These are phyloP conservation scores for Eucidaris tribuloides DNA, from an alignment of 35 echinoderm and acorn worm species.

Conservation along the genomic window DNA sequence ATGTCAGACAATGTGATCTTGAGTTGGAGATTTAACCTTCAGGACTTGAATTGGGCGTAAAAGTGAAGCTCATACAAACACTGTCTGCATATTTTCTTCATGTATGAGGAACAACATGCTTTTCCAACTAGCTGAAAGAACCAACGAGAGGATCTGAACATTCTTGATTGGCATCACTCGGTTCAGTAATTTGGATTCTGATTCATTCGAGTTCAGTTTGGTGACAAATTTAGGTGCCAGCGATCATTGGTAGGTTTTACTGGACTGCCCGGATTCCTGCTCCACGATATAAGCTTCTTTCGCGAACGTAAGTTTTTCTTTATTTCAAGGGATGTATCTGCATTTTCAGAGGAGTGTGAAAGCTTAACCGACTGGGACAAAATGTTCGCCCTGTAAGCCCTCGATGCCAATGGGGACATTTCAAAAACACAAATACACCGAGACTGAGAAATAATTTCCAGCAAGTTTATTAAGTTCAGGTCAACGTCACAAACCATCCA, in stretches of 20 bases:
- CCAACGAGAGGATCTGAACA: slow-evolving; percentile 4
- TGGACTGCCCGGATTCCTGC: slow-evolving; percentile 16
- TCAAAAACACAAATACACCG: neutral
- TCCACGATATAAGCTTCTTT: neutral
- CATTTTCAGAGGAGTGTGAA: neutral
- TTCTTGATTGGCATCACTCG: neutral
- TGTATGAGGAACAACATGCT: slow-evolving; percentile 10
- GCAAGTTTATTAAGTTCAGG: slow-evolving; percentile 16
- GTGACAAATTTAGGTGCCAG: slow-evolving; percentile 14
- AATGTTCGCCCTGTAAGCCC: neutral
- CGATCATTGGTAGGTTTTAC: slow-evolving; percentile 15
- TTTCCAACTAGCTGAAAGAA: slow-evolving; percentile 11
- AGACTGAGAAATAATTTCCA: neutral
- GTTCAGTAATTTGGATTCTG: no score
- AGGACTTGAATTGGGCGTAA: neutral
- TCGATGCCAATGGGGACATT: neutral
- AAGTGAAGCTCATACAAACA: neutral
- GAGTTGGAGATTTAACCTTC: slow-evolving; percentile 37
- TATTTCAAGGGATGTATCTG: neutral
- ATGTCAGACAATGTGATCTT: slow-evolving; percentile 5
- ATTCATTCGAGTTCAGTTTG: no score
- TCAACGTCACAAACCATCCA: slow-evolving; percentile 24
- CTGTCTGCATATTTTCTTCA: neutral
- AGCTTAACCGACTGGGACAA: neutral
- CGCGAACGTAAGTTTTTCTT: neutral